A percentile compares a stretch with the other conserved stretches of the same genome.
These are phyloP conservation scores for Haliclystus octoradiatus DNA, from an alignment of 30 jellyfish, hydroid and myxozoan species.

Conservation along the genomic window DNA sequence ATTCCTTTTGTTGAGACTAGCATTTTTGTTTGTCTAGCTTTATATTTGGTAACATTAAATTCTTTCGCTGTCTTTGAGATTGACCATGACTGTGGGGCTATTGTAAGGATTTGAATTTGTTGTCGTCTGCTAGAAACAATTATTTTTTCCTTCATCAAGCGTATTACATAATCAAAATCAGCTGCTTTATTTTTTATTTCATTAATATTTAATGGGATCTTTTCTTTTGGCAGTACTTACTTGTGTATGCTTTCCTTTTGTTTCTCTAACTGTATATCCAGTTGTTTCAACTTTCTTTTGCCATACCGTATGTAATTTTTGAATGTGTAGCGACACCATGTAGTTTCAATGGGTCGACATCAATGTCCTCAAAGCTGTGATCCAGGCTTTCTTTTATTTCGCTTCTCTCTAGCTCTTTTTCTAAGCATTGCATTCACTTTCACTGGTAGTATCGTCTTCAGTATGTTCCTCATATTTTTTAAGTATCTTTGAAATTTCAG, in stretches of 20 bases:
- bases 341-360: slow-evolving; percentile 28
- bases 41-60: slow-evolving; percentile 23
- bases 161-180: slow-evolving; percentile 16
- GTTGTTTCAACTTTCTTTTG: slow-evolving; percentile 44
- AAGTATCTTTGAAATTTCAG: slow-evolving; percentile 1
- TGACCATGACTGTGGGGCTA: slow-evolving; percentile 20
- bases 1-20: slow-evolving; percentile 10
- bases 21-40: slow-evolving; percentile 14
- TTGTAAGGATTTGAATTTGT: too few species aligned
- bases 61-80: slow-evolving; percentile 4
- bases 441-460: slow-evolving; percentile 3
- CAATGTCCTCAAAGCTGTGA: slow-evolving; percentile 18
- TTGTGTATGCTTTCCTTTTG: too few species aligned
- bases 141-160: slow-evolving; percentile 18
- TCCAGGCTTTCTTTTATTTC: slow-evolving; percentile 10
- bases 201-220: neutral
- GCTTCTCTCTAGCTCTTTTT: too few species aligned
- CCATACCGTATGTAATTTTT: slow-evolving; percentile 36
- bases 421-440: slow-evolving; percentile 3
- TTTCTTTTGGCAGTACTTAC: slow-evolving; percentile 14
- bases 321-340: slow-evolving; percentile 34
- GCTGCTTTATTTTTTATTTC: slow-evolving; percentile 16
- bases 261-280: too few species aligned
- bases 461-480: neutral
- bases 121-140: too few species aligned